Conservation (phyloP, 2,888 invertebrate species). For the Athalia cordata region DNA sequence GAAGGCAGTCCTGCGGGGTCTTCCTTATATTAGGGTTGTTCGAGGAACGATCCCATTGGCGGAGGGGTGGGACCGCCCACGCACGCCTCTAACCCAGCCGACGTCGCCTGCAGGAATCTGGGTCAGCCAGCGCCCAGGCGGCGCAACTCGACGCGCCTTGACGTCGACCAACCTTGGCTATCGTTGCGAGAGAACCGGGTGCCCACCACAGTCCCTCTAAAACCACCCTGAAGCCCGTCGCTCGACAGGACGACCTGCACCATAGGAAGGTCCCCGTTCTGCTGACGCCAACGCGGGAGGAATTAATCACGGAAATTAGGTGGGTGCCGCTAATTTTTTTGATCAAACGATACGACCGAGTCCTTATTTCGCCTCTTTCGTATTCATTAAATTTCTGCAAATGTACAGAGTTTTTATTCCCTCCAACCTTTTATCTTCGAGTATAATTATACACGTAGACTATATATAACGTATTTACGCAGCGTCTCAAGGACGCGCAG, state of each 20-base stretch:
- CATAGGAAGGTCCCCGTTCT: slow-evolving; percentile 62
- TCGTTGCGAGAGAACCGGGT: slow-evolving; percentile 58
- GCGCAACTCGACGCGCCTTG: slow-evolving; percentile 45
- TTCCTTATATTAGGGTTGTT: slow-evolving; percentile 17
- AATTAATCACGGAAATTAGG: slow-evolving; percentile 68
- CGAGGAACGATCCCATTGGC: slow-evolving; percentile 55
- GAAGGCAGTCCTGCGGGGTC: slow-evolving; percentile 19
- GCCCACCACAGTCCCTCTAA: slow-evolving; percentile 68
- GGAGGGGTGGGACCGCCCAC: slow-evolving; percentile 44
- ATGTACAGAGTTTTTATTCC: neutral
- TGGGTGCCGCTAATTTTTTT: slow-evolving; percentile 69
- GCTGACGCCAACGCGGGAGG: slow-evolving; percentile 66
- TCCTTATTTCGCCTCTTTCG: slow-evolving; percentile 66
- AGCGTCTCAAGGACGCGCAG: too few relatives aligned
- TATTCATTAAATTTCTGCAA: slow-evolving; percentile 51
- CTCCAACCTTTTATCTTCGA: neutral
- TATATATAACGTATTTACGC: too few relatives aligned
- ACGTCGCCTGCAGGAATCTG: slow-evolving; percentile 48
- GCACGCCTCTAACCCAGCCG: slow-evolving; percentile 60
- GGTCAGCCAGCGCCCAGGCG: slow-evolving; percentile 48
- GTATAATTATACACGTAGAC: too few relatives aligned
- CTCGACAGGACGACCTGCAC: slow-evolving; percentile 62
- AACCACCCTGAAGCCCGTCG: slow-evolving; percentile 70
- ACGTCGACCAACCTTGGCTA: slow-evolving; percentile 46
- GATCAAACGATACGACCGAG: slow-evolving; percentile 61